A percentile compares a stretch with the other conserved stretches of the same genome.
Evolutionary conservation across 2,113 vertebrate species (phyloP).

Genomic region (Labrus mixtus): DNA sequence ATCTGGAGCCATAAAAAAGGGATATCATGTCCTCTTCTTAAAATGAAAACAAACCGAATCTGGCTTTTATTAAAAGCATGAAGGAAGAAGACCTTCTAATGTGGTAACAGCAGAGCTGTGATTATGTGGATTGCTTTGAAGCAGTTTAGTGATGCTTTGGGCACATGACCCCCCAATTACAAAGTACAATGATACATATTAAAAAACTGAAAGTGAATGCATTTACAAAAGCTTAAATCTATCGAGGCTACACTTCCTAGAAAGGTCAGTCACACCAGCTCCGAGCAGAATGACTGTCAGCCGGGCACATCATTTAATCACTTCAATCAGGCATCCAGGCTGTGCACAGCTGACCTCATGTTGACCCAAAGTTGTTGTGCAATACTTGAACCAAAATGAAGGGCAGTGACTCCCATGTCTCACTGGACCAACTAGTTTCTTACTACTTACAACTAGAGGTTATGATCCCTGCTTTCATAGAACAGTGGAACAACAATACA

Average conservation of each 20-base stretch:
- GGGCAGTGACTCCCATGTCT: constrained; percentile 58
- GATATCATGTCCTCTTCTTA: neutral
- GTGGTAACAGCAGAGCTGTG: constrained; percentile 2
- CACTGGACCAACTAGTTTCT: constrained; percentile 50
- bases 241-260: constrained; percentile 8
- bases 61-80: constrained; percentile 50
- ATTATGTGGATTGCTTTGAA: neutral
- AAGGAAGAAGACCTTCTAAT: neutral
- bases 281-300: constrained; percentile 33
- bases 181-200: constrained; percentile 6
- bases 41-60: constrained; percentile 47
- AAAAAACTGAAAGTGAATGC: neutral
- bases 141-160: constrained; percentile 1
- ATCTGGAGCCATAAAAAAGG: constrained; percentile 26
- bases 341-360: constrained; percentile 66
- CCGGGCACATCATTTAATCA: constrained; percentile 44
- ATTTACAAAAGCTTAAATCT: constrained; percentile 2
- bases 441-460: no score
- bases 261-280: constrained; percentile 20
- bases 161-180: neutral
- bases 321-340: constrained; percentile 54
- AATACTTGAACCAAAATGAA: constrained; percentile 70
- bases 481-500: constrained; percentile 42
- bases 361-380: constrained; percentile 74
- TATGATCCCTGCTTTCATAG: constrained; percentile 53